Evolutionary conservation across 1,140 invertebrate genomes (phyloP).

Genomic region (Arion vulgaris): DNA sequence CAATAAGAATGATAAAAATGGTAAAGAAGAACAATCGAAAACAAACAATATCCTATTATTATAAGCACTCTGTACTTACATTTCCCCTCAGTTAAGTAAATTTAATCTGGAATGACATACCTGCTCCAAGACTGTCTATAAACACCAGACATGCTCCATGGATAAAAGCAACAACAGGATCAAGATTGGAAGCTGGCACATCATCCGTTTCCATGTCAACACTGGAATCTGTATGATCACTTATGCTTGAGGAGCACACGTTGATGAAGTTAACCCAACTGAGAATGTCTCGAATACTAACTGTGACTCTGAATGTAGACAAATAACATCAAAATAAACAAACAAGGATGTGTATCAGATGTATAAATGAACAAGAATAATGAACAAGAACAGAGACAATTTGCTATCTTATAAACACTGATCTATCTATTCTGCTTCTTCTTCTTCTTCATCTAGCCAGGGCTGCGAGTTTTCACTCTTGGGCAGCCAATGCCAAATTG

Average conservation of each 20-base stretch:
- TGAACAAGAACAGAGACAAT: background rate
- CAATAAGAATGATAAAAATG: too few species aligned
- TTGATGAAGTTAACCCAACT: constrained; percentile 94
- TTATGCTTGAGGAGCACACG: constrained; percentile 42
- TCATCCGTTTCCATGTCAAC: constrained; percentile 48
- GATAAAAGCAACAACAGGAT: constrained; percentile 76
- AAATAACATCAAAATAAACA: background rate
- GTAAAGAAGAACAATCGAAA: too few species aligned
- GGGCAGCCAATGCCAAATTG: too few species aligned
- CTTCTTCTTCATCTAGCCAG: too few species aligned
- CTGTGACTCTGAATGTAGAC: constrained; percentile 66
- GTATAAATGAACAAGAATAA: background rate
- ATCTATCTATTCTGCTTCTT: too few species aligned
- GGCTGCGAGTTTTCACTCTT: too few species aligned
- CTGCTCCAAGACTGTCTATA: constrained; percentile 87
- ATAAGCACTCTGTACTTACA: too few species aligned
- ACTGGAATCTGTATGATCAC: constrained; percentile 37
- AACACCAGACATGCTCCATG: constrained; percentile 94
- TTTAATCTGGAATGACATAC: constrained; percentile 44
- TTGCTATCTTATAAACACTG: too few species aligned
- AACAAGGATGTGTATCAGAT: background rate
- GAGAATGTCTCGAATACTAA: constrained; percentile 93
- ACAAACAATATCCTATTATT: too few species aligned
- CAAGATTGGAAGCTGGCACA: constrained; percentile 36
- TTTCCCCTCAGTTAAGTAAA: too few species aligned